phyloP scores from a whole-genome alignment of 1,140 invertebrate species.

The Thaumatotibia leucotreta region DNA sequence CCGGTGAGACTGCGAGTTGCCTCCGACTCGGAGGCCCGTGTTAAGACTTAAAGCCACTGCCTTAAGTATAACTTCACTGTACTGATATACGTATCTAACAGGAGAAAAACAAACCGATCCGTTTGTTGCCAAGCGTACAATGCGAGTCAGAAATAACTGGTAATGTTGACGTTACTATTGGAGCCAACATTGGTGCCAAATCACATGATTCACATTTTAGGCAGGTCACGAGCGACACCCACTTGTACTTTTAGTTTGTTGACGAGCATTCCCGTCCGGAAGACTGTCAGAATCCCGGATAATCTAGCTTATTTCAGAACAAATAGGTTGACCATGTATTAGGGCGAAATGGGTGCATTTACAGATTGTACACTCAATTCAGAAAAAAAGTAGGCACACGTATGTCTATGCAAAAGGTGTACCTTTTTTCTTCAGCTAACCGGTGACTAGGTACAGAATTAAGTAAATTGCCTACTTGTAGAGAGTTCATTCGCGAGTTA shows the following conservation, averaged over 20 bases:
- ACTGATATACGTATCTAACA: slow-evolving; percentile 7
- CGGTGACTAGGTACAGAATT: no score
- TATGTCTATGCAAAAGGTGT: no score
- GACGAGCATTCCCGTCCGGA: slow-evolving; percentile 8
- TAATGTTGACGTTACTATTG: slow-evolving; percentile 43
- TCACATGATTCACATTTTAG: slow-evolving; percentile 64
- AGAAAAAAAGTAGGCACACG: no score
- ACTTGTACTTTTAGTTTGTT: slow-evolving; percentile 22
- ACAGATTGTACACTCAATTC: no score
- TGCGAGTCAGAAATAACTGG: slow-evolving; percentile 51
- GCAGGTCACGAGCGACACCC: slow-evolving; percentile 55
- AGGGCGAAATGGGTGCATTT: background rate
- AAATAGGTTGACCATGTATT: background rate
- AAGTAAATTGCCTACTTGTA: no score
- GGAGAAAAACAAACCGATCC: slow-evolving; percentile 29
- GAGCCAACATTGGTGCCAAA: slow-evolving; percentile 53
- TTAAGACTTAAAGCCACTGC: background rate
- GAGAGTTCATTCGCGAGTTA: no score
- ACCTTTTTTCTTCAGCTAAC: no score
- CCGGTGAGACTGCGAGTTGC: background rate
- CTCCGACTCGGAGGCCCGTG: background rate
- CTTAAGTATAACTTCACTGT: background rate
- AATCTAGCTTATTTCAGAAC: background rate
- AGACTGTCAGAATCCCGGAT: background rate
- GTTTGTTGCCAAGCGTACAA: slow-evolving; percentile 43